Conservation (phyloP, 2,113 vertebrate species). For the Hippocampus barbouri region DNA sequence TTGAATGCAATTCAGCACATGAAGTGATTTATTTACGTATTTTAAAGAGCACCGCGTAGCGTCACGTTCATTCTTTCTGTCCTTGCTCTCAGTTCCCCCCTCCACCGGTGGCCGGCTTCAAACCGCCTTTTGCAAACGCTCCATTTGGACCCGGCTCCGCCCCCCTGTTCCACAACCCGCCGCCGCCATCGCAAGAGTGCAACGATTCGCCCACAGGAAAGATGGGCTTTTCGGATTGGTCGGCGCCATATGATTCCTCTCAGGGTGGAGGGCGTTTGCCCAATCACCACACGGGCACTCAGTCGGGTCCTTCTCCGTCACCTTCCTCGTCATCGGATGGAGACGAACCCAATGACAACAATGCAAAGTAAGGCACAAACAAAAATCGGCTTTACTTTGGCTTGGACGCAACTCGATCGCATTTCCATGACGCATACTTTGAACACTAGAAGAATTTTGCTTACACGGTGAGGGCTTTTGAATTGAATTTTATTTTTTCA, state of each 20-base stretch:
- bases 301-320: constrained; percentile 80
- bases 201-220: constrained; percentile 75
- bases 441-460: constrained; percentile 2
- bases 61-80: background rate
- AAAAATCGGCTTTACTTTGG: background rate
- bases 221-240: constrained; percentile 81
- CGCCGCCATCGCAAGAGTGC: constrained; percentile 75
- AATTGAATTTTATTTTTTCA: too few species aligned
- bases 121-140: constrained; percentile 79
- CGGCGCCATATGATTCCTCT: constrained; percentile 79
- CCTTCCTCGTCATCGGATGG: constrained; percentile 84
- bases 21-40: background rate
- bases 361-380: constrained; percentile 75
- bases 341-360: constrained; percentile 82
- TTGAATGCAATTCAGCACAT: background rate
- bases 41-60: background rate
- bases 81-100: background rate
- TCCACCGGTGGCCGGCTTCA: constrained; percentile 74
- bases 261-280: constrained; percentile 74
- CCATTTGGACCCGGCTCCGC: constrained; percentile 76
- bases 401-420: background rate
- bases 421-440: constrained; percentile 2
- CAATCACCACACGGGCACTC: constrained; percentile 76
- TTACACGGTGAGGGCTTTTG: background rate
- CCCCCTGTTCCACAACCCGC: constrained; percentile 76